Evolutionary conservation across 1,140 invertebrate species (phyloP), one percentile per base, ranked within the genome.

Genomic region (Aradophagus sp.): DNA sequence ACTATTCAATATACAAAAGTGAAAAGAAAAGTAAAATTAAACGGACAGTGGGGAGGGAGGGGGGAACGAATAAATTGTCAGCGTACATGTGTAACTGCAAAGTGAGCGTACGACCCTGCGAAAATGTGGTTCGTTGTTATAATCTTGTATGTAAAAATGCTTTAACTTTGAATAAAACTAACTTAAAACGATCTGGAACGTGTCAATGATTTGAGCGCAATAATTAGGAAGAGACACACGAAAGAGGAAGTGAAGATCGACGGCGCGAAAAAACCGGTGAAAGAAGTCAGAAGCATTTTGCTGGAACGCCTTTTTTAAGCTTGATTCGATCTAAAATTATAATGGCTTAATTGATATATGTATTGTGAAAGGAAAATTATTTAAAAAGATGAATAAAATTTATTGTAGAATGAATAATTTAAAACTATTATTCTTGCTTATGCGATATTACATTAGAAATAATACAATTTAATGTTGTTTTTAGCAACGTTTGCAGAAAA

Each of bases 141-240:
- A 68, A 73, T 61, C 59, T 74, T 65, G 65, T 74, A 74, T 79
- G 75, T 78, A n/a, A n/a, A 81, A 80, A 63, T 58, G 79, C 79
- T 81, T 83, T 81, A 79, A 81, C 80, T 81, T 80, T 76, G 74
- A 82, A 74, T 78, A 82, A 80, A 61, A 47, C 27, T 80, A 77
- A 78, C 67, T 79, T 75, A 77, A 73, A 78, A 80, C 70, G 59
- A 71, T 71, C 61, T 50, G 63, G 61, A 56, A 52, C 59, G 74
- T 73, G 75, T 68, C 56, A 67, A 45, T 69, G 53, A 56, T n/a
- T n/a, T 65, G 55, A 71, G 47, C 65, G 68, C 59, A 71, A 65
- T 59, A 71, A 71, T 2, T 65, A 70, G 8, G 20, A 23, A 5
- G 20, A 8, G 27, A 63, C 14, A 36, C 34, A 8, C 32, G 41